Base-by-base conservation (phyloP, 2,888 invertebrate species). In the Folsomia candida region DNA sequence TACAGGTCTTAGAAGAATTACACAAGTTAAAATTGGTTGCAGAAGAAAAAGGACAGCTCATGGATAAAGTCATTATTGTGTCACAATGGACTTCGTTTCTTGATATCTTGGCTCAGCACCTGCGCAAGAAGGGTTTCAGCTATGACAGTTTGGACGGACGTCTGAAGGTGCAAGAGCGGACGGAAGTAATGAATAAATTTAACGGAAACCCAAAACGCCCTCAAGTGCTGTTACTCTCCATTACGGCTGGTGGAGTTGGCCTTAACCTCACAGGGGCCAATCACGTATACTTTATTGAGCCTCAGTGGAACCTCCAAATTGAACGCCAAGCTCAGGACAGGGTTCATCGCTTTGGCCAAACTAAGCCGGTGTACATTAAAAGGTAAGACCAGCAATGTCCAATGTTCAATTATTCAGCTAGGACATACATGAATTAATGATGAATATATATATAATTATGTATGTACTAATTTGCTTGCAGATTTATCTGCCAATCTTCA, bases 231-330 rank as follows among this genome's bases (percentile, higher is more conserved):
- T 84, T 98, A 57, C 85, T 98, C 0, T 97, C 97, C 0, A 85
- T 97, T 28, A 91, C 91, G 71, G 96, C 97, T 57, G 97, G 97
- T 61, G 97, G 97, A 27, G 95, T 96, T 20, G 97, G 97, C 0
- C 85, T 98, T 18, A 97, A 98, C 86, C 86, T 97, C 67, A 87
- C 92, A 69, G 97, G 97, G 1, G 97, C 91, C 0, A 96, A 93
- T 85, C 94, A 97, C 83, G 86, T 98, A 61, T 87, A 97, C 29
- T 85, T 98, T 37, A 83, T 95, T 25, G 97, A 98, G 84, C 87
- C 94, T 67, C 97, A 97, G 84, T 98, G 97, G 95, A 98, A 97
- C 87, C 97, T 97, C 0, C 96, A 97, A 81, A 84, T 97, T 60
- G 97, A 98, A 84, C 87, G 90, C 58, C 97, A 97, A 83, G 97